Conservation (phyloP, 92 coral and sea anemone species). For the Desmophyllum pertusum region DNA sequence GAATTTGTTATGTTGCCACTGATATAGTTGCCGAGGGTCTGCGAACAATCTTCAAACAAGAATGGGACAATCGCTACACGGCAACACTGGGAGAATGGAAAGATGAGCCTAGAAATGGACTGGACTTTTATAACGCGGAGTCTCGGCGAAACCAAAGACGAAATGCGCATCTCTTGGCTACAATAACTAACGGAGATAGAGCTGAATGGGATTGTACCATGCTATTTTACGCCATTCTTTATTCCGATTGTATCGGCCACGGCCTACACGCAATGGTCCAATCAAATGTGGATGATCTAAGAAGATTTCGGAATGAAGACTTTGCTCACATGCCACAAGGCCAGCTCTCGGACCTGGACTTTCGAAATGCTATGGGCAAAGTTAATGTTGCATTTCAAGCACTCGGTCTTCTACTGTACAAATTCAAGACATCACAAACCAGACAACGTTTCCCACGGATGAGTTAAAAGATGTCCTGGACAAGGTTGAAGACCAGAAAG, state of each 20-base stretch:
- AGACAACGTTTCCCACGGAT: background rate
- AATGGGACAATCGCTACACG: background rate
- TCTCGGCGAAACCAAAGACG: background rate
- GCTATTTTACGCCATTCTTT: slow-evolving; percentile 8
- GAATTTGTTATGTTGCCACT: slow-evolving; percentile 6
- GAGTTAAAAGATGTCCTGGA: background rate
- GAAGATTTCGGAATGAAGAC: slow-evolving; percentile 6
- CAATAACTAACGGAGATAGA: slow-evolving; percentile 41
- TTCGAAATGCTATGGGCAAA: background rate
- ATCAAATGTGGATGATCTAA: slow-evolving; percentile 32
- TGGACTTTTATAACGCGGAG: background rate
- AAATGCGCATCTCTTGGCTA: slow-evolving; percentile 15
- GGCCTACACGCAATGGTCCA: slow-evolving; percentile 19
- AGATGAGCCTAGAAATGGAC: background rate
- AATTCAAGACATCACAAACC: background rate
- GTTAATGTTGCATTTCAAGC: background rate
- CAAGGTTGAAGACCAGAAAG: background rate
- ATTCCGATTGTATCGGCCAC: slow-evolving; percentile 40
- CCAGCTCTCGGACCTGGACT: background rate
- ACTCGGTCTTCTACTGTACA: background rate
- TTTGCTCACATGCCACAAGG: slow-evolving; percentile 3
- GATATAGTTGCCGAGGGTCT: background rate
- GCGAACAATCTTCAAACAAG: slow-evolving; percentile 4
- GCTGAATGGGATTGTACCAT: slow-evolving; percentile 63
- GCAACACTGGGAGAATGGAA: slow-evolving; percentile 9